Evolutionary conservation across 2,888 invertebrate species (phyloP).

Genomic region (Achlya flavicornis): DNA sequence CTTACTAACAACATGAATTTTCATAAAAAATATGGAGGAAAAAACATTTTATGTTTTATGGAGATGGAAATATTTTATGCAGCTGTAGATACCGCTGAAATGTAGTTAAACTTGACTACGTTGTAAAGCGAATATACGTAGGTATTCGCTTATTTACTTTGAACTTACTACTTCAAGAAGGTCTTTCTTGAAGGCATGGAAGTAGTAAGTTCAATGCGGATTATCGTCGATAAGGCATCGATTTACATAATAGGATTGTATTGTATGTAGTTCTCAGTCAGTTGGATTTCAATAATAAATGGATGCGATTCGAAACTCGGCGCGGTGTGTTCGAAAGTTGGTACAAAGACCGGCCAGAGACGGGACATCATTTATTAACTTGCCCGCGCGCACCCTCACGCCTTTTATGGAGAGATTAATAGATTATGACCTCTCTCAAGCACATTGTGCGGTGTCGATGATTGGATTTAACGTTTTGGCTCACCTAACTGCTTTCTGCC

Average conservation of each 20-base stretch:
- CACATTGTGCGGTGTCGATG: constrained; percentile 33
- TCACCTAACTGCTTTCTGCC: constrained; percentile 13
- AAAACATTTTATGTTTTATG: not conserved
- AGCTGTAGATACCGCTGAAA: not conserved
- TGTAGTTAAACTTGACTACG: not conserved
- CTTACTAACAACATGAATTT: not conserved
- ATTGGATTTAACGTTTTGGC: constrained; percentile 37
- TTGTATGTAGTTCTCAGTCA: constrained; percentile 63
- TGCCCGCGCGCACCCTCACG: constrained; percentile 36
- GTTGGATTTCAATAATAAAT: constrained; percentile 70
- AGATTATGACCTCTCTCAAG: constrained; percentile 52
- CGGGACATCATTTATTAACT: constrained; percentile 59
- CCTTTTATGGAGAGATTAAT: constrained; percentile 60
- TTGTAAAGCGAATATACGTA: not conserved
- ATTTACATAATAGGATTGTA: constrained; percentile 74
- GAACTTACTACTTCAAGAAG: too few relatives aligned
- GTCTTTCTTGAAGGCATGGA: not conserved
- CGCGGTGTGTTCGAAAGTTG: constrained; percentile 16
- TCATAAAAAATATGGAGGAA: not conserved
- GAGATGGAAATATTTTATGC: not conserved
- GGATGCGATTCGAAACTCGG: constrained; percentile 43
- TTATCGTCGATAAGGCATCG: too few relatives aligned
- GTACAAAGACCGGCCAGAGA: constrained; percentile 30
- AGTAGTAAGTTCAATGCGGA: constrained; percentile 39
- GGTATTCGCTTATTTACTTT: too few relatives aligned